phyloP scores from a whole-genome alignment of 1,140 invertebrate genomes.

The Dreissena rostriformis region DNA sequence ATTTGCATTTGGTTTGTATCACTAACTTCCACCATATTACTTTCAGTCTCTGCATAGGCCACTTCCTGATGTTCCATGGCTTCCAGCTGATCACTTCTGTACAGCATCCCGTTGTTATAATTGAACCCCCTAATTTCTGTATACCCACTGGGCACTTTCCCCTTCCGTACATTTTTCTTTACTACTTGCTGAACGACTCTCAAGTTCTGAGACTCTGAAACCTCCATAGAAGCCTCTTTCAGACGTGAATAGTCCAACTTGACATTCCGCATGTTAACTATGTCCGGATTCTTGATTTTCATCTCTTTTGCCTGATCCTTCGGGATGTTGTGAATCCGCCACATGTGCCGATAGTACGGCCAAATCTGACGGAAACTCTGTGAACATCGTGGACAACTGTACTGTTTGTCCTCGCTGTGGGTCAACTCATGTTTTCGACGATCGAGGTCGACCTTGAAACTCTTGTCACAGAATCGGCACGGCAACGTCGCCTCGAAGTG shows the following conservation, averaged over 20 bases:
- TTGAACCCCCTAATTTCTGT: background rate
- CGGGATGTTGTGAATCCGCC: constrained; percentile 33
- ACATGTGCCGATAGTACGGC: constrained; percentile 53
- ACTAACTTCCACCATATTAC: background rate
- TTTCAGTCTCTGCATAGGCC: background rate
- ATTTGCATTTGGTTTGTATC: background rate
- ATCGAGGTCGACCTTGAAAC: constrained; percentile 47
- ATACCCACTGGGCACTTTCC: background rate
- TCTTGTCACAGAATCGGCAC: constrained; percentile 41
- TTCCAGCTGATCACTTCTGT: background rate
- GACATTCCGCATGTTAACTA: constrained; percentile 38
- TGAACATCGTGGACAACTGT: constrained; percentile 34
- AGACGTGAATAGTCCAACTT: background rate
- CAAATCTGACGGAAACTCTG: constrained; percentile 47
- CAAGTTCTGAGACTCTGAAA: no score
- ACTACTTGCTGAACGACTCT: background rate
- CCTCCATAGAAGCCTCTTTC: no score
- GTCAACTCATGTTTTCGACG: constrained; percentile 44
- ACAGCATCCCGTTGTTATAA: background rate
- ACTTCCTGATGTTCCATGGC: background rate
- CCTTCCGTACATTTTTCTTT: background rate
- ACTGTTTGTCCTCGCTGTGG: constrained; percentile 48
- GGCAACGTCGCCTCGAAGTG: constrained; percentile 36
- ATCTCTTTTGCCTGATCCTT: constrained; percentile 50
- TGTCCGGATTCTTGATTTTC: constrained; percentile 38